Base-by-base conservation (phyloP, 2,113 vertebrate genomes). In the Sorex fumeus region DNA sequence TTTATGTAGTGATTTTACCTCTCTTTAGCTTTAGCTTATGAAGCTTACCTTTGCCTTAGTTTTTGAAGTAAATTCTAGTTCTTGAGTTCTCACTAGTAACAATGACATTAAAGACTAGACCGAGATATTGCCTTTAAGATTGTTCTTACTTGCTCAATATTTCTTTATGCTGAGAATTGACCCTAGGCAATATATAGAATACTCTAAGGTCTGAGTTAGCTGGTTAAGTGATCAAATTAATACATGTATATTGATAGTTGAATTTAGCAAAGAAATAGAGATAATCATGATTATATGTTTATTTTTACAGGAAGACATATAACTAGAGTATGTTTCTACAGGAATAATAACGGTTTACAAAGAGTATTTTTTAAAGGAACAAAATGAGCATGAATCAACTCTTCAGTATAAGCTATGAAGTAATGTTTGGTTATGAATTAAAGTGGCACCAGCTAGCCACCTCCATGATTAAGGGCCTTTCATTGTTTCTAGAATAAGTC, bases 321-420 rank as follows among this genome's bases (percentile, higher is more conserved):
- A 93, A 92, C 80, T 97, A 97, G 95, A 97, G 94, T 97, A 95
- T 98, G 97, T 98, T 98, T 98, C 97, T 97, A 97, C 96, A 96
- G 97, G 97, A 98, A 95, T 96, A 97, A 97, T 97, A 97, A 97
- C 96, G 96, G 97, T 98, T 98, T 99, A 99, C 99, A 99, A 99
- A 99, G 99, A 99, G 97, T 98, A 97, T 98, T 98, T 98, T 97
- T 98, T 97, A 98, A 97, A 97, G 96, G 96, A 98, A 97, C 97
- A 98, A 98, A 97, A 96, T 77, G 96, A 97, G 97, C 95, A 94
- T 96, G 97, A 98, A 98, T 98, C 97, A 97, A 97, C 96, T 95
- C 94, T 97, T 93, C 92, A 95, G 43, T 98, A 99, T 99, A 99
- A 99, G 99, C 99, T 99, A 99, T 97, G 97, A 98, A 97, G 96